A percentile compares a stretch with the other conserved stretches of the same genome.
These are phyloP conservation scores for Xestia sexstrigata DNA, from an alignment of 2,888 invertebrate genomes.

Conservation along the genomic window DNA sequence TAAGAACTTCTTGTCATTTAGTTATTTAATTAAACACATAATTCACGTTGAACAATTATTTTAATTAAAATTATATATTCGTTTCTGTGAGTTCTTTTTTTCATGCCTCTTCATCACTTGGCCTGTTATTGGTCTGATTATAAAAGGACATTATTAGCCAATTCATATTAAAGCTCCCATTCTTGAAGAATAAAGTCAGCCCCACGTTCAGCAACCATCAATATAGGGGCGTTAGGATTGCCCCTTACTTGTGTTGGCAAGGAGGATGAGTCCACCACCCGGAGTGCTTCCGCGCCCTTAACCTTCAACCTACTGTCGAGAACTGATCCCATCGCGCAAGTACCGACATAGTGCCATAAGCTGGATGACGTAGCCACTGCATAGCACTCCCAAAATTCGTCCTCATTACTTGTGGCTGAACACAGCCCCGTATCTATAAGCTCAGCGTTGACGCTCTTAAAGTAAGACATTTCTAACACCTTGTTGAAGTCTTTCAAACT, in stretches of 20 bases:
- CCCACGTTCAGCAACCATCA: slow-evolving; percentile 58
- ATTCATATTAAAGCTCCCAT: background rate
- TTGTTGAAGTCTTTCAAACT: slow-evolving; percentile 66
- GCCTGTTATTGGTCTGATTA: background rate
- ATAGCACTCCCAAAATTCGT: slow-evolving; percentile 63
- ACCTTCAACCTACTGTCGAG: slow-evolving; percentile 55
- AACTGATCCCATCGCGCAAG: slow-evolving; percentile 62
- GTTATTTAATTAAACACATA: background rate
- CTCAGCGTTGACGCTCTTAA: slow-evolving; percentile 61
- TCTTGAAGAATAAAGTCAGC: slow-evolving; percentile 20
- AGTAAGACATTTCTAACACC: slow-evolving; percentile 65
- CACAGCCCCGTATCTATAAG: slow-evolving; percentile 66
- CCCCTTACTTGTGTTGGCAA: slow-evolving; percentile 53
- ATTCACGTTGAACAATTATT: background rate
- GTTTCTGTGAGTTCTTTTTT: background rate
- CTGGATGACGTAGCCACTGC: slow-evolving; percentile 51
- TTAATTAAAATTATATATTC: no score
- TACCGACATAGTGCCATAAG: slow-evolving; percentile 65
- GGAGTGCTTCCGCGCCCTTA: slow-evolving; percentile 39
- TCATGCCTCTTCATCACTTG: background rate
- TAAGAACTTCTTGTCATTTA: background rate
- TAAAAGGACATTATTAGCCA: background rate
- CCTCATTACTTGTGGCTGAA: slow-evolving; percentile 11
- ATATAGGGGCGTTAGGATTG: slow-evolving; percentile 50
- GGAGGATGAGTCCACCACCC: slow-evolving; percentile 60